Evolutionary conservation across 1,140 invertebrate species (phyloP).

Genomic region (Centruroides sculpturatus): DNA sequence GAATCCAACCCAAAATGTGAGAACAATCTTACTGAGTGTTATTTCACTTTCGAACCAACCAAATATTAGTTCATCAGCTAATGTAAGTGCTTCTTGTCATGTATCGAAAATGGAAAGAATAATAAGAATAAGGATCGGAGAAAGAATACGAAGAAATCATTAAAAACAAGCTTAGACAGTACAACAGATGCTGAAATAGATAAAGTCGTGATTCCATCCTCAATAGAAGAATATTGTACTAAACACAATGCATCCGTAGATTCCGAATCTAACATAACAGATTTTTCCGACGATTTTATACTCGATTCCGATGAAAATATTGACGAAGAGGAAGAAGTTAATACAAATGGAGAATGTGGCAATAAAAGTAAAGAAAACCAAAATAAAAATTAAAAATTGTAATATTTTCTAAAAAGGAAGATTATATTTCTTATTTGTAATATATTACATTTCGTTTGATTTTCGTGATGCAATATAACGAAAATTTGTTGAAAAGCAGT

Average conservation of each 20-base stretch:
- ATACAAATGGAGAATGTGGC: no score
- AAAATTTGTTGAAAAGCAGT: no score
- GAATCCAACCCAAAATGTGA: slow-evolving; percentile 99
- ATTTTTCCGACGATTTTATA: no score
- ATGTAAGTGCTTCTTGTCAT: slow-evolving; percentile 99
- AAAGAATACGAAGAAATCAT: slow-evolving; percentile 99
- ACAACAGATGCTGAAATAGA: slow-evolving; percentile 89
- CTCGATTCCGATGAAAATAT: no score
- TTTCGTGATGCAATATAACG: no score
- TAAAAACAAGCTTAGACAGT: slow-evolving; percentile 36
- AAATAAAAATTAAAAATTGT: no score
- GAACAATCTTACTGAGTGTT: slow-evolving; percentile 93
- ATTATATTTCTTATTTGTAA: no score
- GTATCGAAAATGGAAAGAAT: slow-evolving; percentile 97
- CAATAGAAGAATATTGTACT: slow-evolving; percentile 95
- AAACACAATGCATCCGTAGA: slow-evolving; percentile 33
- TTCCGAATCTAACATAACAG: no score
- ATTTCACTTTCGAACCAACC: slow-evolving; percentile 98
- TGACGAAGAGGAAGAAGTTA: no score
- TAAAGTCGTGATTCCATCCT: slow-evolving; percentile 89
- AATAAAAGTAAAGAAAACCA: no score
- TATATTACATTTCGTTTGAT: no score
- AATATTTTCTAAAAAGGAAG: no score
- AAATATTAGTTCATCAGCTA: slow-evolving; percentile 97
- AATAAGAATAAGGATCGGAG: slow-evolving; percentile 94